Percentiles rank a stretch among this genome's conserved stretches.
These are phyloP conservation scores for Aphidius ervi DNA, from an alignment of 1,140 invertebrate genomes.

Conservation along the genomic window DNA sequence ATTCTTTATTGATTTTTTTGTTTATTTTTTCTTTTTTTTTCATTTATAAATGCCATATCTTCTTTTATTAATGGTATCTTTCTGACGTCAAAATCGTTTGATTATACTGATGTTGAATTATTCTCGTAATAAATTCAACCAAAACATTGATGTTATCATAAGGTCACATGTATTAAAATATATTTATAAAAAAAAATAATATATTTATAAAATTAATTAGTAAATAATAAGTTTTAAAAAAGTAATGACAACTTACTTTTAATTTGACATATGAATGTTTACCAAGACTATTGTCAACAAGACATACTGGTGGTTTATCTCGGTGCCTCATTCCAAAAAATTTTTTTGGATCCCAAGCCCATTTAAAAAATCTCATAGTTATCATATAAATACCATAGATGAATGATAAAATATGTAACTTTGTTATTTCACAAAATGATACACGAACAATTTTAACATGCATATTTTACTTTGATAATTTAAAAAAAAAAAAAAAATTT, in stretches of 20 bases:
- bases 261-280: slow-evolving; percentile 64
- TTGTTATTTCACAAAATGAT: slow-evolving; percentile 48
- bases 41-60: background rate
- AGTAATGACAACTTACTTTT: slow-evolving; percentile 51
- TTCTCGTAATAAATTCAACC: background rate
- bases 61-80: background rate
- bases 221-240: slow-evolving; percentile 2
- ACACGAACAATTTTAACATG: slow-evolving; percentile 48
- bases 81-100: background rate
- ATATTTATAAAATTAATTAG: background rate
- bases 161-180: slow-evolving; percentile 9
- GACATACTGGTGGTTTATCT: slow-evolving; percentile 60
- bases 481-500: too few species aligned
- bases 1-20: slow-evolving; percentile 9
- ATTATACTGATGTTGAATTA: slow-evolving; percentile 18
- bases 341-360: slow-evolving; percentile 54
- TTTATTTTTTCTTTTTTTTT: too few species aligned
- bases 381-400: slow-evolving; percentile 55
- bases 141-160: slow-evolving; percentile 7
- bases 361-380: slow-evolving; percentile 48
- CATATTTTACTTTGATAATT: background rate
- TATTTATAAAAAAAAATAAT: too few species aligned
- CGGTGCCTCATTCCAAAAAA: slow-evolving; percentile 47
- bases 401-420: slow-evolving; percentile 53
- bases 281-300: slow-evolving; percentile 58